A percentile compares a stretch with the other conserved stretches of the same genome.
Evolutionary conservation across 2,113 vertebrate species (phyloP).

Genomic region (Sigmodon hispidus): DNA sequence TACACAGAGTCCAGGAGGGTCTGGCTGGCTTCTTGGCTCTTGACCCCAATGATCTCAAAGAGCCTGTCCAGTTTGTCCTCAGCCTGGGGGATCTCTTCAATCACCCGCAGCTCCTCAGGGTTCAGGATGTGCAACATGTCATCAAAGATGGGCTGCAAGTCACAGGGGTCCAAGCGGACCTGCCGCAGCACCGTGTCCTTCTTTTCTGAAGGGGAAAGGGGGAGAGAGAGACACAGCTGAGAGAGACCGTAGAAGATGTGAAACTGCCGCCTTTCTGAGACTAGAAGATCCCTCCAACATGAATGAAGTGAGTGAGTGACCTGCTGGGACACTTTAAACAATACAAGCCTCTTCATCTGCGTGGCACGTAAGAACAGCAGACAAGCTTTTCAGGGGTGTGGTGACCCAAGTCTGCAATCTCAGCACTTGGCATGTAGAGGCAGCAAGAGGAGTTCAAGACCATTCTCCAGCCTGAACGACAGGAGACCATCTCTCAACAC

Average conservation of each 20-base stretch:
- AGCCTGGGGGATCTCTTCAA: constrained; percentile 94
- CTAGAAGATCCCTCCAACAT: accelerated
- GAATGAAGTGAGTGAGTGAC: not conserved
- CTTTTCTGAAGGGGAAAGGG: constrained; percentile 89
- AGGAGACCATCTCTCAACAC: not conserved
- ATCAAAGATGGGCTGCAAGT: constrained; percentile 98
- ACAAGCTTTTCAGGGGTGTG: not conserved
- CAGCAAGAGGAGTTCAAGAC: not conserved
- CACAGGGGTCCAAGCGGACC: constrained; percentile 96
- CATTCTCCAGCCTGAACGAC: not conserved
- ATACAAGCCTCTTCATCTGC: not conserved
- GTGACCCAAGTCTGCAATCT: not conserved
- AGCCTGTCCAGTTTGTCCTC: constrained; percentile 97
- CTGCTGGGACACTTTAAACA: not conserved
- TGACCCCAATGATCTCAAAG: constrained; percentile 97
- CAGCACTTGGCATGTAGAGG: not conserved
- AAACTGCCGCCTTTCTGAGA: not conserved
- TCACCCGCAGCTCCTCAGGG: constrained; percentile 93
- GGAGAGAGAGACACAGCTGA: not conserved
- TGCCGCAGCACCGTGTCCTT: constrained; percentile 98
- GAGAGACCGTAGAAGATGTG: accelerated
- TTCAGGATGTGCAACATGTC: constrained; percentile 98
- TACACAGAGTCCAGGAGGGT: constrained; percentile 98
- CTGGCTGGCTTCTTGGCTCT: constrained; percentile 99
- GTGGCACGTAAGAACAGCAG: not conserved